Base-by-base conservation (phyloP, 2,888 invertebrate species). In the Odontomyia ornata region DNA sequence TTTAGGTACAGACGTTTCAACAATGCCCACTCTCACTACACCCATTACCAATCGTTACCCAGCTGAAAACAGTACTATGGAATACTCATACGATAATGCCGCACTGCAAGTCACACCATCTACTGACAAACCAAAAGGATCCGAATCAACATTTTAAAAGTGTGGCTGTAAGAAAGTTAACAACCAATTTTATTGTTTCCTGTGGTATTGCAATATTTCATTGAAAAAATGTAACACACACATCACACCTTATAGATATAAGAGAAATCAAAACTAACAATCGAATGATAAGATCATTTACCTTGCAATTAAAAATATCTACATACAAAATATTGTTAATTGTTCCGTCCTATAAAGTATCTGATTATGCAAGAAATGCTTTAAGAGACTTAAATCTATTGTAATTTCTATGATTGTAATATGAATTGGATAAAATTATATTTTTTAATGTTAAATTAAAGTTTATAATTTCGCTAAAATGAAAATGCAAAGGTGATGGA, bases 51-150 rank as follows among this genome's bases (percentile, higher is more conserved):
- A 90, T 78, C 88, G 93, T 77, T 90, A 93, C 81, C 93, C 94
- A 0, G 93, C 93, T 21, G 94, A 94, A 84, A 93, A 94, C 80
- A 85, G 84, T 76, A 90, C 91, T 0, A 86, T 92, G 56, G 94
- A 93, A 81, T 93, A 93, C 82, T 92, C 93, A 0, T 93, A 94
- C 83, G 94, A 94, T 82, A 94, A 94, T 85, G 92, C 91, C 83
- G 93, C 90, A 0, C 90, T 94, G 4, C 75, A 75, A 62, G 75
- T 75, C 13, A 91, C 91, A 15, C 89, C 90, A 0, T 83, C 84
- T 15, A 81, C 82, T 15, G 85, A 85, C 57, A 85, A 85, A 75
- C 82, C 85, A 7, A 78, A 80, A 73, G 76, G 79, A 76, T 75
- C 80, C 1, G 79, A 80, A 77, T 78, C 79, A 52, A 72, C 69